A percentile compares a stretch with the other conserved stretches of the same genome.
Conservation (phyloP, 2,797 vertebrate species). For the Florisuga fusca region DNA sequence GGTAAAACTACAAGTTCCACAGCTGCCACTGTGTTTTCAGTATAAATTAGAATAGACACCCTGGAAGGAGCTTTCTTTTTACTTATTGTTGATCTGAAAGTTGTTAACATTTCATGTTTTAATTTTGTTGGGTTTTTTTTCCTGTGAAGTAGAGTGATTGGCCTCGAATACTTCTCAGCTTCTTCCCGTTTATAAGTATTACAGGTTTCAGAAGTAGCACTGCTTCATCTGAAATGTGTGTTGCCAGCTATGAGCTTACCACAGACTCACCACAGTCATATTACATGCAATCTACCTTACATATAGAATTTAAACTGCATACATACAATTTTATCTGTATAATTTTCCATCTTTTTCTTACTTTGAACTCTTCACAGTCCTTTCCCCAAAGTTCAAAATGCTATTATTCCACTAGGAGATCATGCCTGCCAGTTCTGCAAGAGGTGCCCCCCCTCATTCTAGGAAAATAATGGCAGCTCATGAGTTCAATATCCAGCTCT, state of each 20-base stretch:
- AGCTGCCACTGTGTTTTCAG: background rate
- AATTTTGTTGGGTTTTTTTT: background rate
- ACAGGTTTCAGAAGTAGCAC: background rate
- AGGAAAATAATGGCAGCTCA: background rate
- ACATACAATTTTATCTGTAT: background rate
- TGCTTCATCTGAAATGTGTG: background rate
- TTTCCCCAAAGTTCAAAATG: background rate
- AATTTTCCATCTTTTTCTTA: background rate
- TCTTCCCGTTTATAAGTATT: background rate
- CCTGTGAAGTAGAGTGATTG: background rate
- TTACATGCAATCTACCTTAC: background rate
- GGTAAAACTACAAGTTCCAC: background rate
- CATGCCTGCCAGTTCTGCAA: background rate
- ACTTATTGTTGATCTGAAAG: background rate
- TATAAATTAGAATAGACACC: background rate
- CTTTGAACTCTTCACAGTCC: background rate
- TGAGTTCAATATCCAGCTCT: background rate
- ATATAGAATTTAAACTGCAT: background rate
- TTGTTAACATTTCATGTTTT: background rate
- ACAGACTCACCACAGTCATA: background rate
- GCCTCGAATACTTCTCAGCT: background rate
- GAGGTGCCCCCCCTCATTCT: background rate
- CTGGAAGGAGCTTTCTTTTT: background rate
- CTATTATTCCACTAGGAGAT: background rate
- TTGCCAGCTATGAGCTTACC: background rate